Conservation (phyloP, 2,888 invertebrate genomes). For the Orgyia antiqua region DNA sequence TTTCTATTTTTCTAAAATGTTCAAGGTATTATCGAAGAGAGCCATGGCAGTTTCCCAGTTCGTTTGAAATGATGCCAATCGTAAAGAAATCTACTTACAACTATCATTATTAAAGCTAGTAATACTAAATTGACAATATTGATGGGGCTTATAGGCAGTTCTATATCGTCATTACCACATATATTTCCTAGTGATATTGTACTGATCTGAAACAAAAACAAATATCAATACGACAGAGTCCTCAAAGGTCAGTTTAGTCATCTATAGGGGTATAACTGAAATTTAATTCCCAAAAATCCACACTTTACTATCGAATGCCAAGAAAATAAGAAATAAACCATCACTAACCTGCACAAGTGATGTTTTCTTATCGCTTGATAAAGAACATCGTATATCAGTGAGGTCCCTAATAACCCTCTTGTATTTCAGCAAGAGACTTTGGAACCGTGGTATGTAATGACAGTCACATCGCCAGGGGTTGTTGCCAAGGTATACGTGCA, state of each 20-base stretch:
- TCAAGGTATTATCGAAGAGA: conserved; percentile 86
- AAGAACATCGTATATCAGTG: conserved; percentile 83
- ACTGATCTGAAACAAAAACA: conserved; percentile 77
- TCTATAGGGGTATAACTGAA: no score
- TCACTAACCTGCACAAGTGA: conserved; percentile 78
- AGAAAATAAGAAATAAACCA: no score
- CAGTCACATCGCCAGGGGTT: conserved; percentile 93
- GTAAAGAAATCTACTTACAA: conserved; percentile 85
- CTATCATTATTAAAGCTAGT: conserved; percentile 81
- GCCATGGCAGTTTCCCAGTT: conserved; percentile 89
- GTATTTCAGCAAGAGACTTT: conserved; percentile 83
- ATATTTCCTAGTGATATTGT: conserved; percentile 83
- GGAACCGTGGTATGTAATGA: conserved; percentile 86
- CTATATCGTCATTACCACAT: conserved; percentile 71
- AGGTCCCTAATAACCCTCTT: conserved; percentile 83
- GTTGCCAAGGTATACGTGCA: conserved; percentile 82
- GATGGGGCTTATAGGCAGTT: conserved; percentile 80
- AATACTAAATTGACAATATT: conserved; percentile 86
- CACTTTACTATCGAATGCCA: no score
- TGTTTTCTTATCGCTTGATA: conserved; percentile 79
- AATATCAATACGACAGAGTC: no score
- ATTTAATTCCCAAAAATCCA: no score
- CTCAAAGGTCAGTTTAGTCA: no score
- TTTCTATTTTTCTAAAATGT: no score
- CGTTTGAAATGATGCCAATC: conserved; percentile 90